A percentile compares a stretch with the other conserved stretches of the same genome.
These are phyloP conservation scores for Aotus griseimembra DNA, from an alignment of 2,797 vertebrate genomes.

Conservation along the genomic window DNA sequence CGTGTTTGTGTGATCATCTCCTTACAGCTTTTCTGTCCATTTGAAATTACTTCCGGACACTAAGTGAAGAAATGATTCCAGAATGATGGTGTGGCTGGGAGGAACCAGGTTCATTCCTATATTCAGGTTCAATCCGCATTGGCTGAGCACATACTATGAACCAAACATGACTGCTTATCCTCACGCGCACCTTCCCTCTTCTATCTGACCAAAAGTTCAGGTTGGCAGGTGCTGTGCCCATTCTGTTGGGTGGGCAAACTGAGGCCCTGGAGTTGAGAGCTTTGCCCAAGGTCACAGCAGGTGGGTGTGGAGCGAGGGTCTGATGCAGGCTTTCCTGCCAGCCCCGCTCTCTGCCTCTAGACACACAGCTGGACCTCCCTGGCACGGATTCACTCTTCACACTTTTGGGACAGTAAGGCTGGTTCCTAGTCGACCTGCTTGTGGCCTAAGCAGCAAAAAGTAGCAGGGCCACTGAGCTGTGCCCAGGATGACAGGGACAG, in stretches of 20 bases:
- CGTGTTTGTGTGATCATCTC: neutral
- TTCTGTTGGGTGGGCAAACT: neutral
- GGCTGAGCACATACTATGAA: neutral
- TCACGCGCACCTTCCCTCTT: fast-evolving
- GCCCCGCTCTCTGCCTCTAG: neutral
- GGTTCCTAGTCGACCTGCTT: neutral
- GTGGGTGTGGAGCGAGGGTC: neutral
- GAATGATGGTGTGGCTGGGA: neutral
- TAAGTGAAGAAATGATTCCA: neutral
- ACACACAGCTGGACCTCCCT: neutral
- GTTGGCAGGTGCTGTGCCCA: too few relatives aligned
- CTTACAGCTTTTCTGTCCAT: neutral
- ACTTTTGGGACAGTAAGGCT: neutral
- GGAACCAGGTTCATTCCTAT: neutral
- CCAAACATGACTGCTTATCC: neutral
- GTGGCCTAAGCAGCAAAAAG: neutral
- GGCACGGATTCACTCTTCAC: neutral
- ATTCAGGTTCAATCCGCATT: neutral
- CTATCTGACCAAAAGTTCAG: neutral
- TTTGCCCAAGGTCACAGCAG: neutral
- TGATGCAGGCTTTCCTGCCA: neutral
- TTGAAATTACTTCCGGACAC: neutral
- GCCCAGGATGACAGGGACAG: neutral
- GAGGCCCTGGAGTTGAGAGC: neutral
- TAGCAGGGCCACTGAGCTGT: neutral